Evolutionary conservation across 2,797 vertebrate genomes (phyloP).

Genomic region (Dermochelys coriacea): DNA sequence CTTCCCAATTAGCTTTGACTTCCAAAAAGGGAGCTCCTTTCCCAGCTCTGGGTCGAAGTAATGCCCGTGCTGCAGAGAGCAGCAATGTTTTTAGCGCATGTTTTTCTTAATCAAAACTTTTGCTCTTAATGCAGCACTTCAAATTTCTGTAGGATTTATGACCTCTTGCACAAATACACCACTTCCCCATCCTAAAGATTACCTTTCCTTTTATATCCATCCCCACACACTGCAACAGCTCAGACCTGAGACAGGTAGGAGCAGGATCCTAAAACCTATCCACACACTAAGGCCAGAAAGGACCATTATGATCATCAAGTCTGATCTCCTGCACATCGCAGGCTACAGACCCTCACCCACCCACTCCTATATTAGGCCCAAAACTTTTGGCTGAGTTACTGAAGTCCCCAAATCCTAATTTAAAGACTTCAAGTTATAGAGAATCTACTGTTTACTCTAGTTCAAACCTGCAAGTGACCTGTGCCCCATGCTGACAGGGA

Average conservation of each 20-base stretch:
- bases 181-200: neutral
- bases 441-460: neutral
- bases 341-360: neutral
- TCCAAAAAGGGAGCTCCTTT: slow-evolving; percentile 15
- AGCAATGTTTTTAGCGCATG: neutral
- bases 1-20: slow-evolving; percentile 7
- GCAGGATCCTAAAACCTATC: neutral
- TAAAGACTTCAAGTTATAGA: neutral
- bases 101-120: slow-evolving; percentile 1
- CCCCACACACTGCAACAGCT: neutral
- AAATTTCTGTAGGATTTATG: neutral
- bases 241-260: neutral
- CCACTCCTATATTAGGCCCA: neutral
- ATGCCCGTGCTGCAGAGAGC: neutral
- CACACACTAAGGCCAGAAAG: neutral
- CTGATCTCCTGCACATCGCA: neutral
- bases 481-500: neutral
- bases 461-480: neutral
- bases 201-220: slow-evolving; percentile 9
- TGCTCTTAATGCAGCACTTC: neutral
- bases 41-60: neutral
- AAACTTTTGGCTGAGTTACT: neutral
- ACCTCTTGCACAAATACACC: slow-evolving; percentile 13
- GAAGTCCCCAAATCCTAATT: neutral
- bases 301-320: neutral